Conservation (phyloP, 2,888 invertebrate species). For the Hermodice carunculata region DNA sequence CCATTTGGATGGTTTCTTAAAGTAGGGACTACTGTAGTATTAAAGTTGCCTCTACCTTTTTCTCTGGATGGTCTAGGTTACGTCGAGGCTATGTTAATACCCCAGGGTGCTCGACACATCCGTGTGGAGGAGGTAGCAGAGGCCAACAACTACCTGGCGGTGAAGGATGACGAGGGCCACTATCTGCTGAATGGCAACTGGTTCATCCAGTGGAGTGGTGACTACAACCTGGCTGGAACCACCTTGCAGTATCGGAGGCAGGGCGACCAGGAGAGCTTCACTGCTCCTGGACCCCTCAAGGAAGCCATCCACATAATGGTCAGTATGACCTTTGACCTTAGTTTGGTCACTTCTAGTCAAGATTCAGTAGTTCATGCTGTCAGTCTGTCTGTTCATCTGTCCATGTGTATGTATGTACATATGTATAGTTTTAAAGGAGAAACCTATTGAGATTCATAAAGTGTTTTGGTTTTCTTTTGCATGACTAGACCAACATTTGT, state of each 20-base stretch:
- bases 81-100: conserved; percentile 77
- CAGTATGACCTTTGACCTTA: conserved; percentile 70
- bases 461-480: no score
- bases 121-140: conserved; percentile 81
- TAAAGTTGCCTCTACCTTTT: no score
- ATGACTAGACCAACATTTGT: no score
- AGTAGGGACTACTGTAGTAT: no score
- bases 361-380: no score
- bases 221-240: conserved; percentile 85
- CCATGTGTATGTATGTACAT: no score
- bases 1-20: no score
- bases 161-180: conserved; percentile 78
- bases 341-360: no score
- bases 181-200: conserved; percentile 85
- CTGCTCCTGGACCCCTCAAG: conserved; percentile 84
- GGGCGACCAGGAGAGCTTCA: conserved; percentile 83
- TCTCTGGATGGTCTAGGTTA: conserved; percentile 74
- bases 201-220: conserved; percentile 79
- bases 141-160: conserved; percentile 85
- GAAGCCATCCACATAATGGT: conserved; percentile 87
- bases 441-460: no score
- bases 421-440: no score
- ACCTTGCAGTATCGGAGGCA: conserved; percentile 82
- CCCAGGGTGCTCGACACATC: conserved; percentile 84
- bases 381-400: no score